Evolutionary conservation across 2,113 vertebrate genomes (phyloP).

Genomic region (Alouatta palliata): DNA sequence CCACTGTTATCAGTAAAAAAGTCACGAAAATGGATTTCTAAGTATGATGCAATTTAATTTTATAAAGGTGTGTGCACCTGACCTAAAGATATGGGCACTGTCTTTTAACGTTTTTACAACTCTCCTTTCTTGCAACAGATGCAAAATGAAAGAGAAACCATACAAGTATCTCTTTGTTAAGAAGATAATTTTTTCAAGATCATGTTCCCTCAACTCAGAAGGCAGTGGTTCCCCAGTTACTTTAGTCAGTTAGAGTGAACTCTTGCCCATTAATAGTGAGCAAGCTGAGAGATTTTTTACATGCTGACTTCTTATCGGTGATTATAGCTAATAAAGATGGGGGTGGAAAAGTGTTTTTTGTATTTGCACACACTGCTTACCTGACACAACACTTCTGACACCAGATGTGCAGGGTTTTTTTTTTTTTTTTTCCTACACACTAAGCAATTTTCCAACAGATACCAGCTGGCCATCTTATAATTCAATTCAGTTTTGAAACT

Average conservation of each 20-base stretch:
- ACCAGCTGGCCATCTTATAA: background rate
- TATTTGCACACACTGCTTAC: background rate
- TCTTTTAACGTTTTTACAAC: background rate
- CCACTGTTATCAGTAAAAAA: background rate
- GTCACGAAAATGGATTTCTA: background rate
- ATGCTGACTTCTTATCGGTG: background rate
- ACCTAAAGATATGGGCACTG: background rate
- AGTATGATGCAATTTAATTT: background rate
- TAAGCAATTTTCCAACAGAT: background rate
- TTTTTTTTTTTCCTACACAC: background rate
- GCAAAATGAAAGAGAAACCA: background rate
- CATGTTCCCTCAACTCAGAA: background rate
- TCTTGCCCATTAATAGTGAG: slow-evolving; percentile 1
- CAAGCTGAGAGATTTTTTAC: slow-evolving; percentile 21
- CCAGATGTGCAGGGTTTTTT: background rate
- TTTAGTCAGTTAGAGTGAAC: background rate
- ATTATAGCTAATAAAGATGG: background rate
- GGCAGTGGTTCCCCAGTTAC: background rate
- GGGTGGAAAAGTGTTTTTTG: background rate
- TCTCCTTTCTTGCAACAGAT: background rate
- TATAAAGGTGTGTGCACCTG: background rate
- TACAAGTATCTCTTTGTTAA: background rate
- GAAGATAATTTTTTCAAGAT: background rate
- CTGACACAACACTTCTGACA: background rate
- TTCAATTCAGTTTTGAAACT: background rate